A percentile compares a stretch with the other conserved stretches of the same genome.
Conservation (phyloP, 2,797 vertebrate species). For the Myioborus miniatus region DNA sequence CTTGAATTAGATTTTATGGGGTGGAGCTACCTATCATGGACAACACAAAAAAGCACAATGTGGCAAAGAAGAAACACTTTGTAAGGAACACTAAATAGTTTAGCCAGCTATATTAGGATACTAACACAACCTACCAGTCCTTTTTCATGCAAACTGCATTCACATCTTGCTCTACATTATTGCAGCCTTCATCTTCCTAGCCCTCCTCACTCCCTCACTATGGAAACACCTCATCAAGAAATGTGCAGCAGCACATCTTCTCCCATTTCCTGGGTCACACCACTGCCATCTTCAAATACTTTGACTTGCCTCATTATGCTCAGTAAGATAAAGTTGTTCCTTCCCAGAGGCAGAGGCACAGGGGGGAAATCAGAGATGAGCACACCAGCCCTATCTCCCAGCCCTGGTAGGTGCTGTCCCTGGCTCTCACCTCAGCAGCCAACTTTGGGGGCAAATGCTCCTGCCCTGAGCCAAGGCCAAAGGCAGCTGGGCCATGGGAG, state of each 20-base stretch:
- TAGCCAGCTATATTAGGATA: neutral
- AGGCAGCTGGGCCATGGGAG: neutral
- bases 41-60: neutral
- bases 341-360: rapidly evolving
- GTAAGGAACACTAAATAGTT: neutral
- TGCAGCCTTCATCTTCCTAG: neutral
- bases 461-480: no score
- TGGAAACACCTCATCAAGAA: neutral
- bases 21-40: neutral
- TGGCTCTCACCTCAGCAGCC: neutral
- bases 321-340: neutral
- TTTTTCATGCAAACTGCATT: neutral
- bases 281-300: neutral
- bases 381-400: rapidly evolving
- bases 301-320: neutral
- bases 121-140: neutral
- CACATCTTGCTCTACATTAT: neutral
- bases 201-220: neutral
- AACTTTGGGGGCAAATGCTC: rapidly evolving
- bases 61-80: neutral
- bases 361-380: neutral
- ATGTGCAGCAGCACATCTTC: neutral
- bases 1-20: neutral
- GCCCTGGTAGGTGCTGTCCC: neutral
- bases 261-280: neutral